A percentile compares a stretch with the other conserved stretches of the same genome.
Conservation (phyloP, 2,797 vertebrate species). For the Falco naumanni region DNA sequence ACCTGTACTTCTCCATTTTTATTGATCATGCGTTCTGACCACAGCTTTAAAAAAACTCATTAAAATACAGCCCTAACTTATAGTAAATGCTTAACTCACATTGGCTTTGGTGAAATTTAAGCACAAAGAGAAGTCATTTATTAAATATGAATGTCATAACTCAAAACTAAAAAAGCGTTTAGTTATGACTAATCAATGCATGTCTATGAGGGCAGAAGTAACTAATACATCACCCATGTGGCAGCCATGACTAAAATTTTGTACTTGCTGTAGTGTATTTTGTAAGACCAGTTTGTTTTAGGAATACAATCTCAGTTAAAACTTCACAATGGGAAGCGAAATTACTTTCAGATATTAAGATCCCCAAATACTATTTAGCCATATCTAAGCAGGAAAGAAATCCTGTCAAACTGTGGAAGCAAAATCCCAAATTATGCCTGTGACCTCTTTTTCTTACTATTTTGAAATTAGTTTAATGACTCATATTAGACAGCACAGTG, state of each 20-base stretch:
- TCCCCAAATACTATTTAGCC: neutral
- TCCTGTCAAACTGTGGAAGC: neutral
- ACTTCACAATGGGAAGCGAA: neutral
- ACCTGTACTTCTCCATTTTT: neutral
- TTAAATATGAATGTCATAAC: neutral
- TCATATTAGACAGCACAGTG: neutral
- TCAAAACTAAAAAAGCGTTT: neutral
- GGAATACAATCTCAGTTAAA: neutral
- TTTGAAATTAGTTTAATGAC: neutral
- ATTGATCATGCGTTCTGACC: neutral
- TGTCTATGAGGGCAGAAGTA: neutral
- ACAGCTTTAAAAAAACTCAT: neutral
- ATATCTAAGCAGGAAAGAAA: neutral
- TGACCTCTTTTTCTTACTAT: neutral
- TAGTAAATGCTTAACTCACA: neutral
- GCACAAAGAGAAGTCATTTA: neutral
- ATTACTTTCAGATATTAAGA: neutral
- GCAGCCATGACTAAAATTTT: neutral
- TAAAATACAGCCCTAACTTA: neutral
- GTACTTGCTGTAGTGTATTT: neutral
- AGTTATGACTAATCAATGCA: neutral
- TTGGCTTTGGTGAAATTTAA: neutral
- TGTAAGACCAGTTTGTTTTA: neutral
- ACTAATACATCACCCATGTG: neutral
- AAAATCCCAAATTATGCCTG: neutral